Base-by-base conservation (phyloP, 2,888 invertebrate species). In the Drosophila pseudotakahashii region DNA sequence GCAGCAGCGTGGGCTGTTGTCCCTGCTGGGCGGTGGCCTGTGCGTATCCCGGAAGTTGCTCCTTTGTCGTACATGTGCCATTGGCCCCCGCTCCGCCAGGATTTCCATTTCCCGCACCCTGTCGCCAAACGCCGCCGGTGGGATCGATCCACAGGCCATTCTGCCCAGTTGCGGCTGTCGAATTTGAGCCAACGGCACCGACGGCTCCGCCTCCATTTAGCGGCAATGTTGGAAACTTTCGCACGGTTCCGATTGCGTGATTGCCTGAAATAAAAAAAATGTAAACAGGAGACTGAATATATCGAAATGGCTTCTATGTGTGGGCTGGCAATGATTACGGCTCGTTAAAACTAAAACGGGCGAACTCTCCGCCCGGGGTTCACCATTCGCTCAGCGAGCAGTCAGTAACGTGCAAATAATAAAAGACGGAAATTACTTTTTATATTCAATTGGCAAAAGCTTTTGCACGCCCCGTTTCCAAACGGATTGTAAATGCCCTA, bases 181-280 rank as follows among this genome's bases (percentile, higher is more conserved):
- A 75, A 72, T 72, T 72, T 39, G 73, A 63, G 76, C 52, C 68
- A 10, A 58, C 69, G 39, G 26, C 50, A 42, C 61, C 64, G 44
- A 51, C 63, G n/a, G 66, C 64, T 9, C 70, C 73, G 60, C 88
- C 91, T 48, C 90, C 88, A 82, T 92, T 92, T 80, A 92, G 86
- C 64, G 92, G 92, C 70, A 92, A 81, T 60, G 92, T 92, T 75
- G 92, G 92, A 81, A 92, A 92, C 88, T 92, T 92, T 89, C 92
- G 90, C 81, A 92, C 92, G 78, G 92, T 91, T 78, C 92, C 92
- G 87, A 92, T 92, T 90, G 92, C 92, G 91, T 92, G 92, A 92
- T 92, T 92, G 71, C 92, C 92, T 92, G 82, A 79, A 91, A 91
- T 92, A 84, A 81, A 74, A 74, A 76, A 70, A 77, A 34, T 23